Percentiles rank a stretch among this genome's conserved stretches.
These are phyloP conservation scores for Nomada fabriciana DNA, from an alignment of 2,888 invertebrate species.

Conservation along the genomic window DNA sequence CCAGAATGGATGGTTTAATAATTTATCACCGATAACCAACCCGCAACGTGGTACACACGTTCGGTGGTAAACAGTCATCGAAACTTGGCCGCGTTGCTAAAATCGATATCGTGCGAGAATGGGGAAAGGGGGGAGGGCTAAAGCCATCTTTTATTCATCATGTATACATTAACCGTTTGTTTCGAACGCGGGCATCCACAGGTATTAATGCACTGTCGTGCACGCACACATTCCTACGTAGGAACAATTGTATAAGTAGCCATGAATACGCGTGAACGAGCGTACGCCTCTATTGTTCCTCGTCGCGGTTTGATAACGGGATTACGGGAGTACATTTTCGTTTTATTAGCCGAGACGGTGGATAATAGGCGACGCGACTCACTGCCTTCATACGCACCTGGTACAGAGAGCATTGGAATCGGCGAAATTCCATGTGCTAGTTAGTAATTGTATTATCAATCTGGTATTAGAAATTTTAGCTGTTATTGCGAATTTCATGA, in stretches of 20 bases:
- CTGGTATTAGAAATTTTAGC: too few relatives aligned
- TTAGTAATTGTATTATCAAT: too few relatives aligned
- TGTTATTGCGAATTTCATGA: too few relatives aligned
- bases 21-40: conserved; percentile 13
- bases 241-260: conserved; percentile 44
- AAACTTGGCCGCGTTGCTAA: conserved; percentile 47
- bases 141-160: conserved; percentile 65
- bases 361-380: background rate
- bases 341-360: conserved; percentile 17
- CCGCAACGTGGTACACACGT: background rate
- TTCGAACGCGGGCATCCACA: conserved; percentile 49
- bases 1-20: background rate
- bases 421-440: too few relatives aligned
- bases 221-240: conserved; percentile 16
- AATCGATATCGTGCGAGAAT: conserved; percentile 56
- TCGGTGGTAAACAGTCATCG: conserved; percentile 57
- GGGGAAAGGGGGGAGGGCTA: background rate
- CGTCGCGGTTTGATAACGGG: background rate
- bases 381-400: background rate
- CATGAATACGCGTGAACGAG: conserved; percentile 30
- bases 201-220: conserved; percentile 48
- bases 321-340: conserved; percentile 34
- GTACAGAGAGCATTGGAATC: background rate
- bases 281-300: conserved; percentile 36
- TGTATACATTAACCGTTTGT: conserved; percentile 60